Evolutionary conservation across 2,888 invertebrate genomes (phyloP).

Genomic region (Mesochorus sp.): DNA sequence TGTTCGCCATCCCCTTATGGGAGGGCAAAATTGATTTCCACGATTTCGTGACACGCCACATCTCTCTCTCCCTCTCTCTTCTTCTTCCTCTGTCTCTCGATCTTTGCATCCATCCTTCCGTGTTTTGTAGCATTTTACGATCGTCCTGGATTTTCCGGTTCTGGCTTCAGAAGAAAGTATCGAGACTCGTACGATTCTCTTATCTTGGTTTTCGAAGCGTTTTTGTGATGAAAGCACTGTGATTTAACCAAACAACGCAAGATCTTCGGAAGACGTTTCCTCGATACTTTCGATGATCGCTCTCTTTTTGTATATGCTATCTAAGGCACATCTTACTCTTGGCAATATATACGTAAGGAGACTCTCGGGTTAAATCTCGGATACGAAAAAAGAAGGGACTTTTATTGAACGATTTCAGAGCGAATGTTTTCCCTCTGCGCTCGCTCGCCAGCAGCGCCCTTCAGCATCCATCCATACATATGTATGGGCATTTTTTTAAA

Average conservation of each 20-base stretch:
- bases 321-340: background rate
- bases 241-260: slow-evolving; percentile 12
- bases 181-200: slow-evolving; percentile 31
- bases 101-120: background rate
- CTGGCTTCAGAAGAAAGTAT: slow-evolving; percentile 12
- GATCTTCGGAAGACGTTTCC: slow-evolving; percentile 11
- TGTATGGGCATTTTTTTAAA: slow-evolving; percentile 10
- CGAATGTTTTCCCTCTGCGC: slow-evolving; percentile 7
- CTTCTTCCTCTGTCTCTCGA: background rate
- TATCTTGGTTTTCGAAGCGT: slow-evolving; percentile 28
- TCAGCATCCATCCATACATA: slow-evolving; percentile 2
- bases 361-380: background rate
- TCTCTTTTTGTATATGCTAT: slow-evolving; percentile 18
- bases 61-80: background rate
- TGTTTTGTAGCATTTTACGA: slow-evolving; percentile 57
- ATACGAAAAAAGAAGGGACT: slow-evolving; percentile 27
- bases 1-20: slow-evolving; percentile 31
- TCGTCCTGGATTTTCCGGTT: slow-evolving; percentile 20
- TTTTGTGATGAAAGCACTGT: background rate
- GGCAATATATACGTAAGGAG: background rate
- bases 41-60: slow-evolving; percentile 57
- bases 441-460: background rate
- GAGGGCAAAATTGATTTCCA: slow-evolving; percentile 62
- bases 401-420: slow-evolving; percentile 30
- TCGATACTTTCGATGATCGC: slow-evolving; percentile 28